Percentiles rank a stretch among this genome's conserved stretches.
phyloP scores from a whole-genome alignment of 2,888 invertebrate genomes.

The Frankliniella fusca region DNA sequence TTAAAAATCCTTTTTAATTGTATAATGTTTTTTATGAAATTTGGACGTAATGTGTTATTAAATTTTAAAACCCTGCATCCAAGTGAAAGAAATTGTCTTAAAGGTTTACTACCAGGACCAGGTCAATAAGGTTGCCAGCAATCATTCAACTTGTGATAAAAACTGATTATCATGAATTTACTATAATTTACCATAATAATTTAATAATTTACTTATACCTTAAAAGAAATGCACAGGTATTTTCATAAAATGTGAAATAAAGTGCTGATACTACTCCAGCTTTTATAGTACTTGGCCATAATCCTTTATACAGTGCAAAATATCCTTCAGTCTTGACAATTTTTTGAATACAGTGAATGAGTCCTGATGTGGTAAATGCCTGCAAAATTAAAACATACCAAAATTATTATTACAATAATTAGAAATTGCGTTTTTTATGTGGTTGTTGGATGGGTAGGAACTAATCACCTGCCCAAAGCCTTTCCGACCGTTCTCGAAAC shows the following conservation, averaged over 20 bases:
- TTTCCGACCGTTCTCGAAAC: constrained; percentile 63
- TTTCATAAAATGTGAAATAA: constrained; percentile 87
- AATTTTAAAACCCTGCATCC: background rate
- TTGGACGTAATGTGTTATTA: background rate
- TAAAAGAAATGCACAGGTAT: constrained; percentile 43
- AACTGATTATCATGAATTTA: background rate
- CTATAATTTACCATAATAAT: too few relatives aligned
- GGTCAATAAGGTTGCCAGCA: too few relatives aligned
- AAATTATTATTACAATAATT: background rate
- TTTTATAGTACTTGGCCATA: constrained; percentile 82
- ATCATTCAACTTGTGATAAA: background rate
- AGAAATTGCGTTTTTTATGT: background rate
- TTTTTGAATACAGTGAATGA: constrained; percentile 61
- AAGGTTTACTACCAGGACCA: too few relatives aligned
- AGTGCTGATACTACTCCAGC: constrained; percentile 78
- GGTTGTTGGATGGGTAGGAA: background rate
- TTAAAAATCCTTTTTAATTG: too few relatives aligned
- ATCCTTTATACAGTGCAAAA: constrained; percentile 74
- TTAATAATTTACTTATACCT: background rate
- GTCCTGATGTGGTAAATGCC: constrained; percentile 64
- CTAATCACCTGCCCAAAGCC: constrained; percentile 64
- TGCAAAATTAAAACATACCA: constrained; percentile 40
- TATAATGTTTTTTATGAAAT: background rate
- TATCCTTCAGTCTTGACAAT: constrained; percentile 67
- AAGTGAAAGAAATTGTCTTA: too few relatives aligned